Evolutionary conservation across 2,888 invertebrate species (phyloP).

Genomic region (Carpatolechia fugitivella): DNA sequence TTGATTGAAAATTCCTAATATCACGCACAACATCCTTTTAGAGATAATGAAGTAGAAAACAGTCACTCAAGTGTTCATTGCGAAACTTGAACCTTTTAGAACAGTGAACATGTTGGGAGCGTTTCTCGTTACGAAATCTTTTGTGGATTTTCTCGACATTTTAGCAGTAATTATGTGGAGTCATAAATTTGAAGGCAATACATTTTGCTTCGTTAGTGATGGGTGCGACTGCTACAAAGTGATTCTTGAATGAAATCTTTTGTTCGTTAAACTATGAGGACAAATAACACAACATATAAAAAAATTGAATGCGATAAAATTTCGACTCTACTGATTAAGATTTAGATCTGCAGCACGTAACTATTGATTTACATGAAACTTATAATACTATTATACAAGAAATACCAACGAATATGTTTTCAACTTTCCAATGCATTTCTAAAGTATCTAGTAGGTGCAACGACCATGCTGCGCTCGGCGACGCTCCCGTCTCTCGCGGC

Average conservation of each 20-base stretch:
- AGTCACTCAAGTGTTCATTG: slow-evolving; percentile 30
- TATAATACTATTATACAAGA: slow-evolving; percentile 20
- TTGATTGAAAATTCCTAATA: too few species aligned
- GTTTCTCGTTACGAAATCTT: slow-evolving; percentile 55
- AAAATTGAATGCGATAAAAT: too few species aligned
- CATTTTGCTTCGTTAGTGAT: slow-evolving; percentile 56
- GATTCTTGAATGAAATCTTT: neutral
- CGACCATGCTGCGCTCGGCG: slow-evolving; percentile 63
- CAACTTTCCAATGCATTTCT: slow-evolving; percentile 77
- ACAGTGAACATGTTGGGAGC: slow-evolving; percentile 38
- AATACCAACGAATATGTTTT: slow-evolving; percentile 59
- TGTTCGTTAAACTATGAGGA: neutral
- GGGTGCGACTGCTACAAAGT: slow-evolving; percentile 41
- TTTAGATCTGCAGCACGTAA: too few species aligned
- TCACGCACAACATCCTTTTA: neutral
- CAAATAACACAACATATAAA: neutral
- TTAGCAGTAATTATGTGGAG: slow-evolving; percentile 46
- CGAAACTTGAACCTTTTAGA: slow-evolving; percentile 39
- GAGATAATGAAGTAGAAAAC: neutral
- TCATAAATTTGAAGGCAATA: slow-evolving; percentile 59
- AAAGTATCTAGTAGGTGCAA: slow-evolving; percentile 75
- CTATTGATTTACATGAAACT: too few species aligned
- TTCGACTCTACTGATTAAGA: too few species aligned
- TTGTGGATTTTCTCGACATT: slow-evolving; percentile 53
- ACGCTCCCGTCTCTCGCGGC: slow-evolving; percentile 73